Evolutionary conservation across 2,113 vertebrate species (phyloP), one percentile per base, ranked within the genome.

Genomic region (Ammospiza nelsoni): DNA sequence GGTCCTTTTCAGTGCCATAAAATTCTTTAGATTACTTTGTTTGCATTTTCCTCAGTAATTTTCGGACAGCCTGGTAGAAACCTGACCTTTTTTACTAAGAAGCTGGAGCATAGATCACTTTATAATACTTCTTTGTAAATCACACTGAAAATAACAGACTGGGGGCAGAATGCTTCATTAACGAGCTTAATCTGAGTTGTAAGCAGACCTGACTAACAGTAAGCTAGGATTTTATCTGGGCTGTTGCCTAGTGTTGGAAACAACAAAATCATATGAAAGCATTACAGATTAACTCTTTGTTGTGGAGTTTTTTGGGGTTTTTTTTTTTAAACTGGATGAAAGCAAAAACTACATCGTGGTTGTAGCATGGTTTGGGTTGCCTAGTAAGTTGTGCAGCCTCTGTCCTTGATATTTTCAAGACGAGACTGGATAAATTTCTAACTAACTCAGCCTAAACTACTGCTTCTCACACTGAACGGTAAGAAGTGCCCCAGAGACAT

Each of bases 301-400:
- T 11, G 8, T 72, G 23, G 7, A 4, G 0, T 31, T 59, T 3
- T 20, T 68, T 8, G 3, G 7, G 7, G 1, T 1, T 9, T 27
- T 21, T 5, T 5, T 84, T 86, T 54, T 14, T 1, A 22, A 48
- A 81, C 9, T 72, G 39, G 16, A 18, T 63, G 22, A 39, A 88
- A 89, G 31, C 16, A 59, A 58, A 63, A 65, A 15, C 22, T 54
- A 19, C 7, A 2, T 44, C 0, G 0, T 46, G 16, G 16, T 20
- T 65, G 35, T 59, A 28, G 28, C 16, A 6, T 59, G 19, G 35
- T 69, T 59, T 2, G 1, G 7, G 16, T 69, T 85, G 16, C 19
- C 22, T 69, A 5, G 6, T 69, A n/a, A 69, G 19, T 37, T 73
- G 21, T 35, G 6, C 31, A 59, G 6, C 13, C 11, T 81, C 39